Percentiles rank a stretch among this genome's conserved stretches.
Evolutionary conservation across 2,797 vertebrate species (phyloP).

Genomic region (Naso thynnoides): DNA sequence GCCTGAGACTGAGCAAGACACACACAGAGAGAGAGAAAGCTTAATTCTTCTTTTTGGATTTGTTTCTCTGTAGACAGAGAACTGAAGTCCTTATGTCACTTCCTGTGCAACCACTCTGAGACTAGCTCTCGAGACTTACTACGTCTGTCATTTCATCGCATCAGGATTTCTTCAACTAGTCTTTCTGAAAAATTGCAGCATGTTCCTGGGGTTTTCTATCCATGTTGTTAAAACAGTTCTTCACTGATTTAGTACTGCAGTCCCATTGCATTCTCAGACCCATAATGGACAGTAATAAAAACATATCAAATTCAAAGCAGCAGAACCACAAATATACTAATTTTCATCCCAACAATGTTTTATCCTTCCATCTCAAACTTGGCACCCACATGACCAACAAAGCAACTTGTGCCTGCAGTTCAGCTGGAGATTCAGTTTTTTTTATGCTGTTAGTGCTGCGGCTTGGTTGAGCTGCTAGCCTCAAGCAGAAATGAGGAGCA

Average conservation of each 20-base stretch:
- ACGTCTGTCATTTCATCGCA: neutral
- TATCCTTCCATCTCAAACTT: neutral
- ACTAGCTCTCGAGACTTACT: neutral
- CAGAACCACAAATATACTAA: too few species aligned
- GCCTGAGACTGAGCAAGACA: conserved; percentile 94
- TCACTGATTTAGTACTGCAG: neutral
- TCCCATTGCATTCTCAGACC: neutral
- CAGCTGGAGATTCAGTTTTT: neutral
- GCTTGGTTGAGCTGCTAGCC: too few species aligned
- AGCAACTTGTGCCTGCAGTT: neutral
- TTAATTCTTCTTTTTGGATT: neutral
- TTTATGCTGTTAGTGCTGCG: too few species aligned
- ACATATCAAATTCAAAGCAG: too few species aligned
- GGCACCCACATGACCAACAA: neutral
- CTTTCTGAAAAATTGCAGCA: neutral
- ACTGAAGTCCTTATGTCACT: neutral
- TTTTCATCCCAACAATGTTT: neutral
- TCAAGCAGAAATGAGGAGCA: too few species aligned
- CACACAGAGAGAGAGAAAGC: neutral
- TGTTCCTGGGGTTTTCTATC: neutral
- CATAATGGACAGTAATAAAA: too few species aligned
- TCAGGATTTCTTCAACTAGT: neutral
- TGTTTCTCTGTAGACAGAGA: neutral
- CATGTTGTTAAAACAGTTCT: neutral
- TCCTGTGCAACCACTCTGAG: neutral